These are phyloP conservation scores for Peromyscus attwateri DNA, from an alignment of 2,797 vertebrate genomes.

Conservation along the genomic window DNA sequence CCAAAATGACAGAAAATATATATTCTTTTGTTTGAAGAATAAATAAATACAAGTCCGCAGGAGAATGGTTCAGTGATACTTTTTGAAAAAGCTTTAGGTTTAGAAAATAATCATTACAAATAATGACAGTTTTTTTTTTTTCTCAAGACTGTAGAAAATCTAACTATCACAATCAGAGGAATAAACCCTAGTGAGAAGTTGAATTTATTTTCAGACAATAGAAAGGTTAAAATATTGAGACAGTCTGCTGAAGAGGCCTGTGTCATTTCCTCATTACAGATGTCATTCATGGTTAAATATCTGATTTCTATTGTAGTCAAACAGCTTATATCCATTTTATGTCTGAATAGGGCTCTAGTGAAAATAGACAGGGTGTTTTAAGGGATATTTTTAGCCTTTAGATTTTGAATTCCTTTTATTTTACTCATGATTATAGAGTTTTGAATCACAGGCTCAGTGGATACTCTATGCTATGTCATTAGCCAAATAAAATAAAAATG, in stretches of 20 bases:
- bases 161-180: background rate
- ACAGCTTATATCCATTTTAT: constrained; percentile 51
- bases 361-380: constrained; percentile 29
- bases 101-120: constrained; percentile 55
- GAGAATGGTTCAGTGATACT: background rate
- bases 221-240: constrained; percentile 33
- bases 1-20: rapidly evolving
- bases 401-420: constrained; percentile 56
- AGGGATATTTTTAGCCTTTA: constrained; percentile 63
- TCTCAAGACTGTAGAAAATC: constrained; percentile 10
- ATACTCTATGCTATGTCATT: constrained; percentile 60
- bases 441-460: background rate
- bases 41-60: background rate
- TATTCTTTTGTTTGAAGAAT: background rate
- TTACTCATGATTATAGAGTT: constrained; percentile 46
- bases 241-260: background rate
- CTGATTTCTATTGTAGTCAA: constrained; percentile 11
- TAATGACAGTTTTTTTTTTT: constrained; percentile 38
- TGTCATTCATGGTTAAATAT: constrained; percentile 29
- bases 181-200: background rate
- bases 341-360: constrained; percentile 9
- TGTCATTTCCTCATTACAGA: constrained; percentile 26
- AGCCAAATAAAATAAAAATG: constrained; percentile 76
- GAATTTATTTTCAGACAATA: constrained; percentile 17
- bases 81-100: background rate